Evolutionary conservation across 2,888 invertebrate species (phyloP), one percentile per base, ranked within the genome.

Genomic region (Brenthis daphne): DNA sequence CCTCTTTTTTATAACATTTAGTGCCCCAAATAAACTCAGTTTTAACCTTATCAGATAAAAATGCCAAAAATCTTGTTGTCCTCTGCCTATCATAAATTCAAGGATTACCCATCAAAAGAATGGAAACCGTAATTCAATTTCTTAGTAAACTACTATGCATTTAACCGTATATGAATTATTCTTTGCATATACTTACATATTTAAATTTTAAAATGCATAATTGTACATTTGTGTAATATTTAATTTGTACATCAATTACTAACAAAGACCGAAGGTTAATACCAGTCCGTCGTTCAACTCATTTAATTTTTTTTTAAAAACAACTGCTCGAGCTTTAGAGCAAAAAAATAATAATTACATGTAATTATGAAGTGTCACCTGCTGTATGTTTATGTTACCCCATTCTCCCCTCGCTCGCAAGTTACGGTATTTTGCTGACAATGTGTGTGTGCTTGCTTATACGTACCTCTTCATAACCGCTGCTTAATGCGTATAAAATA

Each of bases 321-420:
- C 65, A 67, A 69, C 71, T 63, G 70, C 56, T 65, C 65, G 37
- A 51, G 60, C 56, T 58, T 60, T 65, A 57, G 60, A 68, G 65
- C 57, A 66, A 73, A 73, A 72, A 37, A 75, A 72, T n/a, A n/a
- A 71, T 74, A 74, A 76, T 72, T 70, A 74, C 64, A 57, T 72
- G 68, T 72, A 74, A 73, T 73, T 74, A 74, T 68, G 63, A 72
- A 74, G 72, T 71, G 73, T 75, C 76, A 76, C 75, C 76, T 76
- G 74, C 75, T 64, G 69, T 65, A 63, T 69, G 71, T 71, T 70
- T 68, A 72, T 69, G 68, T 67, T 66, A 63, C 63, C 72, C 75
- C 68, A 64, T 68, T 72, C 64, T 64, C 68, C 68, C 69, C 64
- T 65, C 60, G 65, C 67, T 61, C 60, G 43, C 55, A 51, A 69